Evolutionary conservation across 2,113 vertebrate species (phyloP).

Genomic region (Crypturellus undulatus): DNA sequence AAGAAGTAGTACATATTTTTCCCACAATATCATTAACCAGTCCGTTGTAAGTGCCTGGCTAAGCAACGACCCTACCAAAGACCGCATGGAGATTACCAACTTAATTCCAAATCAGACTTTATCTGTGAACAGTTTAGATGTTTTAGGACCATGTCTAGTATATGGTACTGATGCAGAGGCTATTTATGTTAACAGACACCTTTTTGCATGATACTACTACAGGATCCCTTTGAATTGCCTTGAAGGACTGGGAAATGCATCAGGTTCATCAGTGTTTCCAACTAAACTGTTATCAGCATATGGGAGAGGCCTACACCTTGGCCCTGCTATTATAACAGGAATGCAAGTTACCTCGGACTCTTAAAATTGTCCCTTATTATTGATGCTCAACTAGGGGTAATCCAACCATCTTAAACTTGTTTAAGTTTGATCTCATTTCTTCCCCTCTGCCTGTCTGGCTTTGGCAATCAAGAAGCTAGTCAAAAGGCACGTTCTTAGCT

Average conservation of each 20-base stretch:
- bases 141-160: slow-evolving; percentile 93
- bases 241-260: not conserved
- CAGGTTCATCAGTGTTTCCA: not conserved
- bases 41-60: slow-evolving; percentile 91
- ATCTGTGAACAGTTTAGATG: slow-evolving; percentile 94
- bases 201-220: slow-evolving; percentile 74
- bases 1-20: slow-evolving; percentile 85
- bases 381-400: not conserved
- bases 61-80: slow-evolving; percentile 89
- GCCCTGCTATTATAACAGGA: not conserved
- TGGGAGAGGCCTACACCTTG: not conserved
- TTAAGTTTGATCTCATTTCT: not conserved
- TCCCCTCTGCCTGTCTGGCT: not conserved
- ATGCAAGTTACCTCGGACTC: not conserved
- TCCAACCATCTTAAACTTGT: not conserved
- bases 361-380: not conserved
- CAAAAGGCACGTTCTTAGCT: not conserved
- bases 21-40: slow-evolving; percentile 83
- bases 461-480: not conserved
- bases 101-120: slow-evolving; percentile 91
- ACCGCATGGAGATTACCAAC: slow-evolving; percentile 92
- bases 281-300: not conserved
- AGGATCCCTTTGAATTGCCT: not conserved
- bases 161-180: slow-evolving; percentile 96
- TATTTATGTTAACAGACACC: slow-evolving; percentile 91